phyloP scores from a whole-genome alignment of 2,888 invertebrate genomes.

The Lithophane leautieri region DNA sequence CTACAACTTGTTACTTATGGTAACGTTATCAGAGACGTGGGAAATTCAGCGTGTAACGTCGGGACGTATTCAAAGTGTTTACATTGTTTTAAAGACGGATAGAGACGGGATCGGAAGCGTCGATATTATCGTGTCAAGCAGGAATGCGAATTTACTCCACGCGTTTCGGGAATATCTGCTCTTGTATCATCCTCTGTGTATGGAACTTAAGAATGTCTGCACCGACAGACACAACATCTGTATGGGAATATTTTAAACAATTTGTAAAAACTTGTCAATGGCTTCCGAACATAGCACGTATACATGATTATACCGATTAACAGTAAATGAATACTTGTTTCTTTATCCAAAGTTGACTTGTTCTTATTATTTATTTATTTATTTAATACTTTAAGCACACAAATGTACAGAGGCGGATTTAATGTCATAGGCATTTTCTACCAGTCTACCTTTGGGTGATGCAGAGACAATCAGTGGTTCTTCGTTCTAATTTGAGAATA shows the following conservation, averaged over 20 bases:
- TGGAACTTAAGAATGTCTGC: constrained; percentile 12
- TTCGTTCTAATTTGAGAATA: constrained; percentile 54
- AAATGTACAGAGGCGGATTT: too few relatives aligned
- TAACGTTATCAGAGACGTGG: constrained; percentile 64
- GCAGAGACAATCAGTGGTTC: too few relatives aligned
- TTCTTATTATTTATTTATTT: too few relatives aligned
- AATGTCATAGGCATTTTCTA: too few relatives aligned
- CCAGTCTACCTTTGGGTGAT: too few relatives aligned
- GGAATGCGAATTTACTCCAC: constrained; percentile 47
- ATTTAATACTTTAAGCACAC: too few relatives aligned
- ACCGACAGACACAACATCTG: constrained; percentile 10
- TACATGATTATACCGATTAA: constrained; percentile 37
- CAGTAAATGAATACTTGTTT: constrained; percentile 60
- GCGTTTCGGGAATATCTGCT: constrained; percentile 34
- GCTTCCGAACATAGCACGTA: constrained; percentile 43
- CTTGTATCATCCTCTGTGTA: constrained; percentile 2
- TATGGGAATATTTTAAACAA: constrained; percentile 33
- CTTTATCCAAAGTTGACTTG: constrained; percentile 53
- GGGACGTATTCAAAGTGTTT: constrained; percentile 70
- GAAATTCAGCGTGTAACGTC: constrained; percentile 70
- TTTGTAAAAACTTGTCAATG: constrained; percentile 43
- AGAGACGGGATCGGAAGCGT: constrained; percentile 59
- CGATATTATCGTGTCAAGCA: constrained; percentile 59
- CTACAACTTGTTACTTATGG: constrained; percentile 59
- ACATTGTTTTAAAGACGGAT: constrained; percentile 70